phyloP scores from a whole-genome alignment of 2,113 vertebrate genomes.

The Chionis minor region DNA sequence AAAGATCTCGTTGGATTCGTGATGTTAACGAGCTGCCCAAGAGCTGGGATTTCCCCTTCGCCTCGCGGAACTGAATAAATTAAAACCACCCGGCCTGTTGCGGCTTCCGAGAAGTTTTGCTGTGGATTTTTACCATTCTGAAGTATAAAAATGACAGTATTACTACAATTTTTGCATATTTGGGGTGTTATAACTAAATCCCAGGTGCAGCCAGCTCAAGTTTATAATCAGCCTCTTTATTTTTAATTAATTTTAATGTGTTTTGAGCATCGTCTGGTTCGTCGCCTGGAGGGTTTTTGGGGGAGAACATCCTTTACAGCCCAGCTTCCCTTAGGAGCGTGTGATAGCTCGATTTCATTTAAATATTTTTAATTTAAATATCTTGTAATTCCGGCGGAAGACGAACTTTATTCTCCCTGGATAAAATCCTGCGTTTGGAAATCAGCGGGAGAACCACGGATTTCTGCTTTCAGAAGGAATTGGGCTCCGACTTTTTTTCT shows the following conservation, averaged over 20 bases:
- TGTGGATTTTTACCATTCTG: accelerated
- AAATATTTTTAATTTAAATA: not conserved
- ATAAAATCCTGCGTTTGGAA: not conserved
- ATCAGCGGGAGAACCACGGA: accelerated
- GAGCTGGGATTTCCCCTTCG: not conserved
- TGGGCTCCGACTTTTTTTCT: not conserved
- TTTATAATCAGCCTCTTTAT: no score
- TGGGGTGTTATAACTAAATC: not conserved
- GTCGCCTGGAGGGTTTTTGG: accelerated
- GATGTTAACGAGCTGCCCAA: no score
- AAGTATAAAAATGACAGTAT: not conserved
- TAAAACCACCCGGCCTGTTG: accelerated
- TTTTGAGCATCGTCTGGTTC: accelerated
- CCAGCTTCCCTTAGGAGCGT: accelerated
- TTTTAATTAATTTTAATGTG: not conserved
- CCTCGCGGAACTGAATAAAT: not conserved
- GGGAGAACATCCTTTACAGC: not conserved
- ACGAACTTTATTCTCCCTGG: not conserved
- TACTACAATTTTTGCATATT: not conserved
- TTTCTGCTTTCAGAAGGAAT: not conserved
- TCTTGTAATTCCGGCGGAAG: accelerated
- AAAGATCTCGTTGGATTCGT: accelerated
- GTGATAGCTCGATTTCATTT: not conserved
- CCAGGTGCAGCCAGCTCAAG: not conserved
- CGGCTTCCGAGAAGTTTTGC: not conserved